phyloP scores from a whole-genome alignment of 2,888 invertebrate species.

The Agrotis ipsilon region DNA sequence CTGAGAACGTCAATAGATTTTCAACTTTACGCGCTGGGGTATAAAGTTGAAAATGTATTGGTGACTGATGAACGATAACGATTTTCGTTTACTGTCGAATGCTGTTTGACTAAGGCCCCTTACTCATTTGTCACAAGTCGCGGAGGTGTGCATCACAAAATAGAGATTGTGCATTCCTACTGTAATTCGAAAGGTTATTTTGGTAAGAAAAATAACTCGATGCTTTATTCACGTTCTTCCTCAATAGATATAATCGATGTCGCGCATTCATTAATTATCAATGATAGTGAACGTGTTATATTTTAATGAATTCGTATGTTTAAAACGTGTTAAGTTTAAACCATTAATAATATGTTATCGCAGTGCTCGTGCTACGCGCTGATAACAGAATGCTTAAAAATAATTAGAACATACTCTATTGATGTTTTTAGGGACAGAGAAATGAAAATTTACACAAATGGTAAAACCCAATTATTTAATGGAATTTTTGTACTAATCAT shows the following conservation, averaged over 20 bases:
- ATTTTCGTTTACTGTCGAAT: too few species aligned
- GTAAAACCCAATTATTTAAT: not conserved
- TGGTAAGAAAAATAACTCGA: not conserved
- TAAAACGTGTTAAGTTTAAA: not conserved
- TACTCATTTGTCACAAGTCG: not conserved
- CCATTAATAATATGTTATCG: constrained; percentile 23
- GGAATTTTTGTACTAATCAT: not conserved
- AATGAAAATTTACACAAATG: not conserved
- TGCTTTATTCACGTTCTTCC: not conserved
- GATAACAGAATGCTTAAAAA: constrained; percentile 7
- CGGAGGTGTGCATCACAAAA: not conserved
- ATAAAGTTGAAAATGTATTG: too few species aligned
- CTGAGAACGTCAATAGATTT: too few species aligned
- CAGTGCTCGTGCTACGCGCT: not conserved
- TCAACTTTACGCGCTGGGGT: too few species aligned
- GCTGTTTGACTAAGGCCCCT: too few species aligned
- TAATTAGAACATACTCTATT: constrained; percentile 1
- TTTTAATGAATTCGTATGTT: constrained; percentile 17
- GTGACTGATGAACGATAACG: too few species aligned
- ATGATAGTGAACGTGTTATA: not conserved
- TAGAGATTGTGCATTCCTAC: not conserved
- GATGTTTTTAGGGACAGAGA: not conserved
- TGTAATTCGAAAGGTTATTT: not conserved
- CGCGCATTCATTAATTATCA: not conserved
- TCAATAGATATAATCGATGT: not conserved